Evolutionary conservation across 1,140 invertebrate genomes (phyloP).

Genomic region (Drosophila navojoa): DNA sequence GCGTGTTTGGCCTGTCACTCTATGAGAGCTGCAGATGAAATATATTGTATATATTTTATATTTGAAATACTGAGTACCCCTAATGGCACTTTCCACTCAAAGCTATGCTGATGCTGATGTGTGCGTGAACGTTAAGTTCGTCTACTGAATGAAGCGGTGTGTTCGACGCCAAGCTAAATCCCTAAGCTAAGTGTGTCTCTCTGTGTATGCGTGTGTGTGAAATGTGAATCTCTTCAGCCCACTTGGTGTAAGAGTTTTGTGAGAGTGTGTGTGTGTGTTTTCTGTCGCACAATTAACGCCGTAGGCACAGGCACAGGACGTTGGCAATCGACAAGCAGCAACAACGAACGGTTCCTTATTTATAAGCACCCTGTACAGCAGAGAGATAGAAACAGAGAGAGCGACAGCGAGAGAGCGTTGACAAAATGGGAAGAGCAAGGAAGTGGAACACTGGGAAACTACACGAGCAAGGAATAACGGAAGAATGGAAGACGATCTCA

Average conservation of each 20-base stretch:
- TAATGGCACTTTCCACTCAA: slow-evolving; percentile 5
- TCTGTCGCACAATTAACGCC: slow-evolving; percentile 48
- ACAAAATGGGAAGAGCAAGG: slow-evolving; percentile 13
- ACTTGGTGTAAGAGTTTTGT: slow-evolving; percentile 21
- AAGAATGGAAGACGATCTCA: slow-evolving; percentile 34
- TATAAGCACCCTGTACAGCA: slow-evolving; percentile 72
- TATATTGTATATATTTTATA: not conserved
- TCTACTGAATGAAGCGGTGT: slow-evolving; percentile 15
- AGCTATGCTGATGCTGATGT: slow-evolving; percentile 7
- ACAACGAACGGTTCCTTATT: slow-evolving; percentile 67
- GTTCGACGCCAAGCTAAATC: slow-evolving; percentile 40
- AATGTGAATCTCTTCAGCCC: slow-evolving; percentile 17
- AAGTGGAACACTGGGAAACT: slow-evolving; percentile 20
- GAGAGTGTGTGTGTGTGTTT: slow-evolving; percentile 18
- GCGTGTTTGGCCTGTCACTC: slow-evolving; percentile 60
- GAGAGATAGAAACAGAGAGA: slow-evolving; percentile 20
- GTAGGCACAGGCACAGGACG: slow-evolving; percentile 74
- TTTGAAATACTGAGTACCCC: slow-evolving; percentile 9
- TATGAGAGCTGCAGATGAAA: slow-evolving; percentile 17
- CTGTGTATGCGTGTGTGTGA: slow-evolving; percentile 4
- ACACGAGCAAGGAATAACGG: slow-evolving; percentile 9
- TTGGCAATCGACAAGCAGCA: slow-evolving; percentile 82
- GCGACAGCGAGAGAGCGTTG: slow-evolving; percentile 9
- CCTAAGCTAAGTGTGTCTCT: slow-evolving; percentile 18
- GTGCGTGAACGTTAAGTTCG: slow-evolving; percentile 41